Percentiles rank a stretch among this genome's conserved stretches.
Conservation (phyloP, 2,888 invertebrate species). For the Fragum sueziense region DNA sequence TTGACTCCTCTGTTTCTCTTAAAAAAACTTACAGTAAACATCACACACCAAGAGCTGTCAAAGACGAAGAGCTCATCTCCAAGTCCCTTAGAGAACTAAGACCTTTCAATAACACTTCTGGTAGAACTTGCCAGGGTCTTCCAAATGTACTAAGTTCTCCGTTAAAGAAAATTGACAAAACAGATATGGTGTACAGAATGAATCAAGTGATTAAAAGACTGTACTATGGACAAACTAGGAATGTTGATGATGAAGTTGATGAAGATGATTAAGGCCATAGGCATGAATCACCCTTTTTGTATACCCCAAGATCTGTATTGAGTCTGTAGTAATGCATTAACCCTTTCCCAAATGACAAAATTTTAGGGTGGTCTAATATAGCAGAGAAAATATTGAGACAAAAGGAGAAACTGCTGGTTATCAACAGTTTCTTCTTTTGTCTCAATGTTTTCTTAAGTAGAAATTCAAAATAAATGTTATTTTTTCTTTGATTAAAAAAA, state of each 20-base stretch:
- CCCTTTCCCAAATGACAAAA: no score
- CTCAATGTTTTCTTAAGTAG: background rate
- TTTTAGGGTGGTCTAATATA: no score
- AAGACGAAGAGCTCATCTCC: background rate
- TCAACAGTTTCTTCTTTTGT: no score
- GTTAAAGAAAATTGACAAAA: no score
- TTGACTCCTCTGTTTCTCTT: background rate
- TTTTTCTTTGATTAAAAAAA: background rate
- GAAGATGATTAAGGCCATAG: background rate
- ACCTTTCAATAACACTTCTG: background rate
- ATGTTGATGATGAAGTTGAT: no score
- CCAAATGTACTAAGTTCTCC: background rate
- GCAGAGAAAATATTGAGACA: no score
- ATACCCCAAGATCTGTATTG: background rate
- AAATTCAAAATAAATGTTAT: background rate
- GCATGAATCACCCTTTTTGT: background rate
- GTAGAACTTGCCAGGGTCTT: background rate
- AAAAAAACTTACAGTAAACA: background rate
- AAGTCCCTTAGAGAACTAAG: background rate
- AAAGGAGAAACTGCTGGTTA: no score
- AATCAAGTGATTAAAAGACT: background rate
- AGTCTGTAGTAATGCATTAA: no score
- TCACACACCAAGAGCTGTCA: background rate
- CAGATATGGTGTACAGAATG: background rate
- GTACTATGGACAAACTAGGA: background rate